Base-by-base conservation (phyloP, 1,140 invertebrate species). In the Cryptotermes secundus region DNA sequence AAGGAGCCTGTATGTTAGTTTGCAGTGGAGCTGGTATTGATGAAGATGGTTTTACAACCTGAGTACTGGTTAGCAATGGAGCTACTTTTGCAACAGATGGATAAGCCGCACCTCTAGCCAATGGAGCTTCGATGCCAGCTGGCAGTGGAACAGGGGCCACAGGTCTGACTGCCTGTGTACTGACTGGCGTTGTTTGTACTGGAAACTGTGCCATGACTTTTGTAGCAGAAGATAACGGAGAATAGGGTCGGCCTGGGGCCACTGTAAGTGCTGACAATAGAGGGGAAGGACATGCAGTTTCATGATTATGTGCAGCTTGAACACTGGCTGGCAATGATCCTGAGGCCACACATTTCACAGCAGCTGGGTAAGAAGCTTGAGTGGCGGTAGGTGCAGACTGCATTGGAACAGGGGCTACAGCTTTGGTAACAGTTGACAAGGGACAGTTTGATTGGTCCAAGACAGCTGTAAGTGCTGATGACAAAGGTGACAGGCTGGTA, bases 371-470 rank as follows among this genome's bases (percentile, higher is more conserved):
- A 42, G 72, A 24, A n/a, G 82, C 34, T 34, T 86, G 85, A 42
- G 6, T 38, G 42, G 2, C 10, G 31, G 31, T 31, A 22, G 81
- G 38, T 10, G 81, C n/a, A 82, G 81, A n/a, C 26, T 81, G 80
- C 22, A 24, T 24, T 34, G 26, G 9, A 81, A 81, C 3, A 31
- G 81, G 81, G 2, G 16, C 89, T 89, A 81, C n/a, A 38, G 81
- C 31, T 49, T 53, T 16, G 7, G 81, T 49, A 49, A n/a, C 81
- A 42, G 42, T 16, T n/a, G 42, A 9, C 10, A 92, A 90, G 59
- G 91, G 91, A 86, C 91, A 92, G 84, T 91, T 92, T 4, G 91
- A 90, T 82, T 90, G 88, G 35, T 83, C 83, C 83, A 91, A 88
- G 72, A 91, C 91, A n/a, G 90, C 91, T 82, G 89, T 89, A 83